Conservation (phyloP, 2,888 invertebrate species). For the Crossocerus cetratus region DNA sequence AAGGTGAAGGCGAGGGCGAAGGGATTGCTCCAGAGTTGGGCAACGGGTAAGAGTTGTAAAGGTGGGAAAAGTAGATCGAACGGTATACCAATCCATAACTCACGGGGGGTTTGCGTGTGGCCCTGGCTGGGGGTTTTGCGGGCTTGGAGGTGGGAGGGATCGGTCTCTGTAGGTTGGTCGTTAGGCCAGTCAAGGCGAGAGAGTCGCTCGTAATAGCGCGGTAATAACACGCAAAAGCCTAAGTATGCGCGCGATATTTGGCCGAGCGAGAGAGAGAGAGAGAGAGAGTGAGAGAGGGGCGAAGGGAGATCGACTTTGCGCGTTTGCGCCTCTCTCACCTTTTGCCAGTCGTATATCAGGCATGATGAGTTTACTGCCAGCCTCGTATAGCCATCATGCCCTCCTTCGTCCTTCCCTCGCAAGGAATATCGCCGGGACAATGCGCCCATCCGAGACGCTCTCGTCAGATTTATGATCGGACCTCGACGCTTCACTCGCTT, state of each 20-base stretch:
- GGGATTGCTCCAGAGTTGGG: no score
- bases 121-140: no score
- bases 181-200: slow-evolving; percentile 13
- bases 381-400: slow-evolving; percentile 66
- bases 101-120: background rate
- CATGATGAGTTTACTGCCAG: slow-evolving; percentile 68
- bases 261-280: no score
- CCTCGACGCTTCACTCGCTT: slow-evolving; percentile 28
- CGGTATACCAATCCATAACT: slow-evolving; percentile 2
- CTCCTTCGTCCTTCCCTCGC: slow-evolving; percentile 62
- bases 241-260: slow-evolving; percentile 24
- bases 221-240: slow-evolving; percentile 48
- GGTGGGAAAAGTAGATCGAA: no score
- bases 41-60: no score
- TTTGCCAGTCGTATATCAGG: slow-evolving; percentile 47
- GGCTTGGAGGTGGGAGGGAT: background rate
- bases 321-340: background rate
- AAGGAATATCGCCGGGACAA: slow-evolving; percentile 33
- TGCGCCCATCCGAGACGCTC: slow-evolving; percentile 39
- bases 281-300: no score
- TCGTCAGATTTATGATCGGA: slow-evolving; percentile 61
- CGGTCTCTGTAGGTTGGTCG: background rate
- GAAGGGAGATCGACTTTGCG: slow-evolving; percentile 38
- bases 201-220: slow-evolving; percentile 39
- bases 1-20: background rate